Percentiles rank a stretch among this genome's conserved stretches.
Evolutionary conservation across 2,888 invertebrate species (phyloP).

Genomic region (Lucinisca nassula): DNA sequence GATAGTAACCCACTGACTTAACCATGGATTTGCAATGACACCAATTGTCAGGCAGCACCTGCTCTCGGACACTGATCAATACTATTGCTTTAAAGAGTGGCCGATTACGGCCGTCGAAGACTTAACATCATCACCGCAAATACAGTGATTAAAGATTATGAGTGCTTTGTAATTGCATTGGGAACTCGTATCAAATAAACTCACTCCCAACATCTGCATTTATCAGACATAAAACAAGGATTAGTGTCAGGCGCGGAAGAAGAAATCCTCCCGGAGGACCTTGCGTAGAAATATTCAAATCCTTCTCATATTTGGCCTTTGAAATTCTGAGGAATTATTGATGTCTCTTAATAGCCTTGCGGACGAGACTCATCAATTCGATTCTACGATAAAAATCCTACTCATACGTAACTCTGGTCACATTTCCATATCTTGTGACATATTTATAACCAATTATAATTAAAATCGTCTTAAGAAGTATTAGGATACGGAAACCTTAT

Average conservation of each 20-base stretch:
- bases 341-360: neutral
- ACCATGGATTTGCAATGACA: no score
- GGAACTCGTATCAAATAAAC: conserved; percentile 63
- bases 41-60: neutral
- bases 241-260: conserved; percentile 59
- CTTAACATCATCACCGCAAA: conserved; percentile 31
- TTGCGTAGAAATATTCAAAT: conserved; percentile 49
- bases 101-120: neutral
- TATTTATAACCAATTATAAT: neutral
- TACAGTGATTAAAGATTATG: conserved; percentile 66
- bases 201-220: conserved; percentile 58
- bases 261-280: conserved; percentile 50
- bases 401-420: neutral
- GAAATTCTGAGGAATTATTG: conserved; percentile 24
- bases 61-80: neutral
- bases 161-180: conserved; percentile 66
- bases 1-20: no score
- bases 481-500: no score
- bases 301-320: conserved; percentile 69
- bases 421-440: neutral
- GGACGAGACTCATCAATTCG: conserved; percentile 6
- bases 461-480: neutral
- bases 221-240: conserved; percentile 67
- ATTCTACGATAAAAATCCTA: neutral
- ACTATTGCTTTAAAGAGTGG: conserved; percentile 2